These are phyloP conservation scores for Adrianichthys oophorus DNA, from an alignment of 2,797 vertebrate species.

Conservation along the genomic window DNA sequence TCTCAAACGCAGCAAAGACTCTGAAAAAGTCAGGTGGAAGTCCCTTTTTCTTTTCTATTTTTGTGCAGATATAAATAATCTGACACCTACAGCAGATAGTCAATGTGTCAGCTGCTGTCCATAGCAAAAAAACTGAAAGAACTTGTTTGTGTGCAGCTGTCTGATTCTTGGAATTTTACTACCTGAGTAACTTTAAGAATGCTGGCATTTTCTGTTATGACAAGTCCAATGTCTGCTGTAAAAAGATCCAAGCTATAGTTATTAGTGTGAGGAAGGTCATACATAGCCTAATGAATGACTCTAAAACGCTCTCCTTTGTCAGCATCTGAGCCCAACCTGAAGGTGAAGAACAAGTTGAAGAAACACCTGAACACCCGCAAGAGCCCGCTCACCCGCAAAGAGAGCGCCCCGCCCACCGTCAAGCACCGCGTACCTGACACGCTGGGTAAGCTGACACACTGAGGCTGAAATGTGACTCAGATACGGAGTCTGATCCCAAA, in stretches of 20 bases:
- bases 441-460: constrained; percentile 76
- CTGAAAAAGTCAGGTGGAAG: too few species aligned
- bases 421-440: constrained; percentile 84
- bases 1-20: too few species aligned
- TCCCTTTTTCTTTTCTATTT: too few species aligned
- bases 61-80: too few species aligned
- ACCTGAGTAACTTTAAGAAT: not conserved
- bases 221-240: not conserved
- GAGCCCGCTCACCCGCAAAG: constrained; percentile 92
- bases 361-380: constrained; percentile 92
- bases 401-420: constrained; percentile 88
- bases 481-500: not conserved
- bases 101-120: too few species aligned
- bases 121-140: too few species aligned
- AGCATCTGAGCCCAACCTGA: constrained; percentile 97
- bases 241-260: not conserved
- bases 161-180: too few species aligned
- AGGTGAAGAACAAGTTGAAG: constrained; percentile 92
- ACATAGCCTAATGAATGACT: not conserved
- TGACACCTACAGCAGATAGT: too few species aligned
- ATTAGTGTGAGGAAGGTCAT: not conserved
- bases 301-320: not conserved
- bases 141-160: too few species aligned
- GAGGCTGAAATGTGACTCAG: not conserved
- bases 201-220: not conserved